These are phyloP conservation scores for Jaculus jaculus DNA, from an alignment of 2,113 vertebrate genomes.

Conservation along the genomic window DNA sequence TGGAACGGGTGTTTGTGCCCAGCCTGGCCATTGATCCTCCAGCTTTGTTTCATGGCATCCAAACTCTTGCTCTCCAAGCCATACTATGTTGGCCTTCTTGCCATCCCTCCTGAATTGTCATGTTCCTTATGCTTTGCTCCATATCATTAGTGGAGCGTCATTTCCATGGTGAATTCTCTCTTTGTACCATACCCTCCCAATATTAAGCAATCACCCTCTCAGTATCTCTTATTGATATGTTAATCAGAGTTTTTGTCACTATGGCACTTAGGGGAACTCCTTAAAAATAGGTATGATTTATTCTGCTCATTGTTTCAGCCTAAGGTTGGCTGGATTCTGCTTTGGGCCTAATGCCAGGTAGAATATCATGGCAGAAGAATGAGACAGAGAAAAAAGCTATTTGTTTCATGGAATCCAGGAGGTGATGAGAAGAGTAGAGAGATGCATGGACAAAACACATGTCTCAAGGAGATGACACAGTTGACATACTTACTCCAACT, in stretches of 20 bases:
- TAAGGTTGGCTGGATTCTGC: background rate
- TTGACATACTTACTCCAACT: background rate
- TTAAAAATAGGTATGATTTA: background rate
- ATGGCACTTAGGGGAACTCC: background rate
- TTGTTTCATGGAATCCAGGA: background rate
- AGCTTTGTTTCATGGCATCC: background rate
- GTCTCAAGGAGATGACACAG: background rate
- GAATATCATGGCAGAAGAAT: background rate
- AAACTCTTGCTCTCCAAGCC: background rate
- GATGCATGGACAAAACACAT: background rate
- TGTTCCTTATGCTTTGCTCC: too few relatives aligned
- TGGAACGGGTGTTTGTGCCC: background rate
- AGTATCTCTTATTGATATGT: background rate
- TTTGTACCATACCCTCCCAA: background rate
- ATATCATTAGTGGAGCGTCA: too few relatives aligned
- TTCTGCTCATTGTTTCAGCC: background rate
- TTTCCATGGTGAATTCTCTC: background rate
- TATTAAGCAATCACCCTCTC: background rate
- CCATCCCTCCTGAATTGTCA: background rate
- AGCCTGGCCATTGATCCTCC: background rate
- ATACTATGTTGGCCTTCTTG: accelerated
- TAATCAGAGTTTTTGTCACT: background rate
- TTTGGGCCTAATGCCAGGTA: background rate
- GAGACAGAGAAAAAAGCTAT: background rate
- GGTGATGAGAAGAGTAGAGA: background rate